phyloP scores from a whole-genome alignment of 2,888 invertebrate species.

The Synergus laeviventris region DNA sequence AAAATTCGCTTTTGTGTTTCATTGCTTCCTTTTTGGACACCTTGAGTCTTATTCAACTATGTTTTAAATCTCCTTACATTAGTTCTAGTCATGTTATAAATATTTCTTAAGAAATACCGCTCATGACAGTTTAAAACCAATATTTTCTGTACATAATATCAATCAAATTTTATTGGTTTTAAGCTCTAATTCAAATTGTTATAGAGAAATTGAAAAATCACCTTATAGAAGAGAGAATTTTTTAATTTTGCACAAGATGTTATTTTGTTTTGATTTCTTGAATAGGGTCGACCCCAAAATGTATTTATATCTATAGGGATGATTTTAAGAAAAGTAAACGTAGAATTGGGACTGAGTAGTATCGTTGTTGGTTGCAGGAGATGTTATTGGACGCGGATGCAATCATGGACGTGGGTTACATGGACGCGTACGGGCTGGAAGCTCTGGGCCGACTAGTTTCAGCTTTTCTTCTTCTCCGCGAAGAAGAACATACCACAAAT shows the following conservation, averaged over 20 bases:
- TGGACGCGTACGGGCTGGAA: conserved; percentile 74
- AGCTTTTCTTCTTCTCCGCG: conserved; percentile 65
- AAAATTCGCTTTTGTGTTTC: conserved; percentile 67
- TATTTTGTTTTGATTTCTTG: not conserved
- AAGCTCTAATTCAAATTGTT: not conserved
- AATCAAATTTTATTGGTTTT: conserved; percentile 43
- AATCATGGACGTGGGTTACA: conserved; percentile 75
- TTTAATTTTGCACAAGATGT: not conserved
- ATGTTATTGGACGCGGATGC: conserved; percentile 75
- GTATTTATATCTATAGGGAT: conserved; percentile 44
- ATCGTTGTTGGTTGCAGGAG: conserved; percentile 76
- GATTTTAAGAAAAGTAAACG: conserved; percentile 40
- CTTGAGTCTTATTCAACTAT: conserved; percentile 21
- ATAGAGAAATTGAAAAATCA: not conserved
- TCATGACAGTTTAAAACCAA: conserved; percentile 41
- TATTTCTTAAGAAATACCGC: not conserved
- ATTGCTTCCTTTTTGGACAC: conserved; percentile 56
- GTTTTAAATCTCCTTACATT: conserved; percentile 31
- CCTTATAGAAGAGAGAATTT: not conserved
- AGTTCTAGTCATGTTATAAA: conserved; percentile 41
- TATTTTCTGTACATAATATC: not conserved
- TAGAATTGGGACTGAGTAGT: conserved; percentile 74
- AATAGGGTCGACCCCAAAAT: conserved; percentile 44
- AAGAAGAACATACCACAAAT: conserved; percentile 65
- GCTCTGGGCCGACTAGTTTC: conserved; percentile 71